Base-by-base conservation (phyloP, 2,797 vertebrate species). In the Cuniculus paca region DNA sequence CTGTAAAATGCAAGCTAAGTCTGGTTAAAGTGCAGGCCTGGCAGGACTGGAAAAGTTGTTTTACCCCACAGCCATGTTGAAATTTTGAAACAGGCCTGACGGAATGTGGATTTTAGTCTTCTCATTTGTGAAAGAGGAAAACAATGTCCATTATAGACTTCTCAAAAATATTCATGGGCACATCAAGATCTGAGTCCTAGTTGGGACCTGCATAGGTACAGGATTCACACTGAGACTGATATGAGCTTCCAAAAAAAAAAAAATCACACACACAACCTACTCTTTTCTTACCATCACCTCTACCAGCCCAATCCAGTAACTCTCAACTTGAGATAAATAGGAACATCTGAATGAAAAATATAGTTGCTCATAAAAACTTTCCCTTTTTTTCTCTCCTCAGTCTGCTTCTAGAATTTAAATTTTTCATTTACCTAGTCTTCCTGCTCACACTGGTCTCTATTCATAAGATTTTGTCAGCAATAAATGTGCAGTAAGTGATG, bases 101-200 rank as follows among this genome's bases (percentile, higher is more conserved):
- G 28, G 78, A 86, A 22, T 42, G 34, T 45, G 36, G 20, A 19
- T 36, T 42, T 94, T 82, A 56, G 52, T 84, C 16, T 54, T 72
- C 31, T 26, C 26, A 50, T 80, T 81, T 93, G 79, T 68, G 52
- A 93, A 91, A 95, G 19, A 93, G 39, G 72, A 91, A 92, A 94
- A 52, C 26, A 61, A 12, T 79, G 42, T 81, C n/a, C 61, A 39
- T 26, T 75, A 9, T 52, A 54, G 50, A 34, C 34, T 36, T 91
- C 70, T 81, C 45, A 56, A 36, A 84, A 93, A 80, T 61, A 36
- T 7, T 36, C 61, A 70, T 8, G 48, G 28, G 7, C 13, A 54
- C 42, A 74, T 54, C 56, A 88, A 83, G 52, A 83, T 52, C 19
- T 92, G 56, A 22, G 63, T 84, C 13, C 52, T 63, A 45, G 22